Base-by-base conservation (phyloP, 2,888 invertebrate species). In the Microplitis manilae region DNA sequence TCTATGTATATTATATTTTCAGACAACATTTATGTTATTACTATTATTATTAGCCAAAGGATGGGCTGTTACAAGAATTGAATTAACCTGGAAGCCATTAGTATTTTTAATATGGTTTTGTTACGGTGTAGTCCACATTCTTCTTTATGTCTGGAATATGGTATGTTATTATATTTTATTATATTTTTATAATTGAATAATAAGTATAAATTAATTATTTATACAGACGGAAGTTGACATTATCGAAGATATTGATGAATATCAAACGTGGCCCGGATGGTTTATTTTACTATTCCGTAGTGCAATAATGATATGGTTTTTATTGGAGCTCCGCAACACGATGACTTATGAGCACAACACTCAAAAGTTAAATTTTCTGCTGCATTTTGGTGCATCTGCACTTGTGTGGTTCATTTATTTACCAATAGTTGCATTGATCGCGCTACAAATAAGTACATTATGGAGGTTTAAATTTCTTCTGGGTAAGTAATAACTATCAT, bases 371-470 rank as follows among this genome's bases (percentile, higher is more conserved):
- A 96, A 97, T 89, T 99, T 99, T 90, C 93, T 98, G 76, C 93
- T 98, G 71, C 98, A 99, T 90, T 97, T 98, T 90, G 99, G 98
- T 75, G 98, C 98, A 13, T 98, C 98, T 15, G 97, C 98, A 87
- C 92, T 99, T 61, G 98, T 99, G 9, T 99, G 99, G 99, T 98
- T 99, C 88, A 97, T 98, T 83, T 98, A 99, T 90, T 92, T 98
- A 86, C 98, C 98, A 9, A 95, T 98, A 79, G 94, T 98, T 82
- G 98, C 98, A 75, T 93, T 98, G 74, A 95, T 99, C 83, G 97
- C 97, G 9, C 92, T 97, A 75, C 96, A 97, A 91, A 95, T 99
- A 75, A 97, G 97, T 79, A 95, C 98, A 67, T 91, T 99, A 85
- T 99, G 98, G 98, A 94, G 98, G 91, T 97, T 96, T 90, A 98